A percentile compares a stretch with the other conserved stretches of the same genome.
phyloP scores from a whole-genome alignment of 2,888 invertebrate genomes.

The Agriotes lineatus region DNA sequence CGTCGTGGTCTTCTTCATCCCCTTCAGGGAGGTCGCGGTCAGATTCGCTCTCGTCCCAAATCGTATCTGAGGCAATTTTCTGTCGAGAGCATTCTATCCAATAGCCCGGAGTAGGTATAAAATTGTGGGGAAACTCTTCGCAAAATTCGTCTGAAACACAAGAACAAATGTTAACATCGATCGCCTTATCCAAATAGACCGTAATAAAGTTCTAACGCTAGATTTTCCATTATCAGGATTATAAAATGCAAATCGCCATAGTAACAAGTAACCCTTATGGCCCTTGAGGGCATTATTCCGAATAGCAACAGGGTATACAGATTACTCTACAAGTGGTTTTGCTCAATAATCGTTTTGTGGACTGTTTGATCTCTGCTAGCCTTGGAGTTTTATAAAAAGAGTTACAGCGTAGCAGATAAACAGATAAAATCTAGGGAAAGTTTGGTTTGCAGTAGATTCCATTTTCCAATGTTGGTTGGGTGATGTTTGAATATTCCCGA shows the following conservation, averaged over 20 bases:
- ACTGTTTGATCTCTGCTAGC: not conserved
- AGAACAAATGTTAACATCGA: conserved; percentile 29
- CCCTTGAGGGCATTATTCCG: conserved; percentile 1
- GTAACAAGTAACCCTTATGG: not conserved
- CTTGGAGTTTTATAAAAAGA: not conserved
- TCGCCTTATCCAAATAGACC: not conserved
- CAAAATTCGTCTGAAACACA: conserved; percentile 87
- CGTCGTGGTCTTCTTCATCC: conserved; percentile 63
- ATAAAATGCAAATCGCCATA: conserved; percentile 26
- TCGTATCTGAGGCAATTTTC: conserved; percentile 84
- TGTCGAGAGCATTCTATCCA: conserved; percentile 97
- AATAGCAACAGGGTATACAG: conserved; percentile 10
- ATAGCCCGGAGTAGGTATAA: conserved; percentile 92
- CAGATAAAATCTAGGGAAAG: no score
- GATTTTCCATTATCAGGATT: conserved; percentile 12
- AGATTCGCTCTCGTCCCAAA: conserved; percentile 87
- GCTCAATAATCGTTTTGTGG: conserved; percentile 9
- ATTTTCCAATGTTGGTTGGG: no score
- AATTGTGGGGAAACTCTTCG: conserved; percentile 91
- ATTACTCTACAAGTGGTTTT: conserved; percentile 19
- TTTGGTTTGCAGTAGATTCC: no score
- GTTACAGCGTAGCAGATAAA: not conserved
- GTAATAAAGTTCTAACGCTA: not conserved
- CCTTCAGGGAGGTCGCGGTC: conserved; percentile 77
- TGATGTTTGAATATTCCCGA: no score